Conservation (phyloP, 2,797 vertebrate genomes). For the Pangasius mekongensis region DNA sequence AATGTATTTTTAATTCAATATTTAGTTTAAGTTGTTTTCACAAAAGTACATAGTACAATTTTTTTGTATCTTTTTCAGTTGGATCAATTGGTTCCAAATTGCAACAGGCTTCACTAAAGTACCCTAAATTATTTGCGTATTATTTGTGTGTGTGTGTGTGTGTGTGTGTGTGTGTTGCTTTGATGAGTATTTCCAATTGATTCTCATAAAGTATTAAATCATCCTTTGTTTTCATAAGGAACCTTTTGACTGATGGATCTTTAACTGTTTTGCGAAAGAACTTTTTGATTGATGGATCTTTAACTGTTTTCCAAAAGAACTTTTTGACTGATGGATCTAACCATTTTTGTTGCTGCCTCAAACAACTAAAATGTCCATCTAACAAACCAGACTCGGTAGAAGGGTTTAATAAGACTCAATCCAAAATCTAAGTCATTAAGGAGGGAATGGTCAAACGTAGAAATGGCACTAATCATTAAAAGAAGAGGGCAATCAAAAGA, state of each 20-base stretch:
- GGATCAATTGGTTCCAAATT: not conserved
- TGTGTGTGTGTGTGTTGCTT: too few relatives aligned
- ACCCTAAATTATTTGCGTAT: not conserved
- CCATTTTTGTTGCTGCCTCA: not conserved
- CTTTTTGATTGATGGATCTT: not conserved
- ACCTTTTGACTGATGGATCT: not conserved
- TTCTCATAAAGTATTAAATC: not conserved
- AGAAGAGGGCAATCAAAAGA: not conserved
- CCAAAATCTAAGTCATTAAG: not conserved
- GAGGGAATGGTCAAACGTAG: not conserved
- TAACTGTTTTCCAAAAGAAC: not conserved
- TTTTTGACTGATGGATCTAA: not conserved
- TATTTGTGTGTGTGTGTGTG: too few relatives aligned
- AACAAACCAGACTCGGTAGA: not conserved
- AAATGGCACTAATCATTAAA: not conserved
- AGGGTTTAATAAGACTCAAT: not conserved
- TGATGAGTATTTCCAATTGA: not conserved
- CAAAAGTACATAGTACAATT: not conserved
- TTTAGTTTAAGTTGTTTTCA: not conserved
- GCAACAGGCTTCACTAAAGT: not conserved
- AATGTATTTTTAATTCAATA: not conserved
- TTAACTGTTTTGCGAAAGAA: not conserved
- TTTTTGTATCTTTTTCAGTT: not conserved
- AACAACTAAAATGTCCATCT: not conserved
- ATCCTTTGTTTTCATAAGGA: not conserved